Evolutionary conservation across 2,888 invertebrate species (phyloP), one percentile per base, ranked within the genome.

Genomic region (Argyresthia goedartella): DNA sequence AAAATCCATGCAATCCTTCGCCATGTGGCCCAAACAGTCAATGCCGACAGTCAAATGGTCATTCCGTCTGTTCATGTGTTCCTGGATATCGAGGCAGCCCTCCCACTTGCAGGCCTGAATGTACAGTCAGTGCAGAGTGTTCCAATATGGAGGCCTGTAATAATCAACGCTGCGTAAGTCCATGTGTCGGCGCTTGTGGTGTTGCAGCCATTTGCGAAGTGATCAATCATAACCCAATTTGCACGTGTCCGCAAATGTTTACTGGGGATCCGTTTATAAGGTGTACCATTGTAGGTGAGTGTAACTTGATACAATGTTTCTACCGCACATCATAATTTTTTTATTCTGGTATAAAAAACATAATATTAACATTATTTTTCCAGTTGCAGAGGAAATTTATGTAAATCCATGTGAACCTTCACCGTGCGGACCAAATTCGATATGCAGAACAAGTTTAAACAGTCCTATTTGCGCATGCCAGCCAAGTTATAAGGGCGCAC

Each of bases 171-270:
- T 94, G 94, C 73, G 75, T 89, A 54, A 91, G 94, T 74, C 94
- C 94, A 1, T 94, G 95, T 64, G 89, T 92, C 14, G 93, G 92
- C 45, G 91, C 92, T n/a, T 95, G 95, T 64, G 94, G 94, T 13
- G 79, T 89, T 52, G 89, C 88, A 53, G 93, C 94, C 1, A 77
- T 90, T 50, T 95, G 95, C 67, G 89, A 87, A 58, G 92, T 94
- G 25, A 90, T 92, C 51, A 92, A 93, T 67, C 95, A 95, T 65
- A 91, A 91, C 52, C 93, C 95, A 11, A 90, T 91, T 55, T 95
- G 95, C 68, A 90, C 90, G 43, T 95, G 95, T 66, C 89, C 90
- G 16, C 74, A 88, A 8, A 91, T 91, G 49, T 93, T 91, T 64
- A 91, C 91, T 0, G 95, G 95, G 34, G 93, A 95, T 81, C 94